phyloP scores from a whole-genome alignment of 1,140 invertebrate species.

The Bombus ignitus region DNA sequence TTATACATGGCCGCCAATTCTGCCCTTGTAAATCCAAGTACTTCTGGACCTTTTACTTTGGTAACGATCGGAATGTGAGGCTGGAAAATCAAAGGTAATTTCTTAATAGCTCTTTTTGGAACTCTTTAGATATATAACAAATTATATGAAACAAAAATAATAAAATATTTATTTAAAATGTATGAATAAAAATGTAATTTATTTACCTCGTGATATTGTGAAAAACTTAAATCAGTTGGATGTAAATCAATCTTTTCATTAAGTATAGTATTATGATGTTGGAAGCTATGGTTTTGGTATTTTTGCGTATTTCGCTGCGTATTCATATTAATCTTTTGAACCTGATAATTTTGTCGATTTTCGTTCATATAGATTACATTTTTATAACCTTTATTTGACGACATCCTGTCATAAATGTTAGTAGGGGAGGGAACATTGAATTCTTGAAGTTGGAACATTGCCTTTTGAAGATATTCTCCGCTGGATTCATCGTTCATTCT shows the following conservation, averaged over 20 bases:
- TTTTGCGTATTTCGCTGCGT: neutral
- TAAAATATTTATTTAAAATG: neutral
- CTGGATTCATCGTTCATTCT: conserved; percentile 62
- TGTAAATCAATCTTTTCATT: conserved; percentile 12
- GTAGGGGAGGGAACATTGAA: conserved; percentile 56
- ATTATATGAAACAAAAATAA: neutral
- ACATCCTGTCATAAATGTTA: conserved; percentile 22
- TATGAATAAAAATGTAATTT: neutral
- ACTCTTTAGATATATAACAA: neutral
- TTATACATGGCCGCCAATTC: conserved; percentile 70
- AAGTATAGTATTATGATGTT: neutral
- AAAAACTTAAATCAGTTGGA: neutral
- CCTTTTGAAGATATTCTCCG: conserved; percentile 71
- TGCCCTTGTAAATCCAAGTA: conserved; percentile 57
- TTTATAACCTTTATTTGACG: conserved; percentile 16
- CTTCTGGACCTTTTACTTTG: conserved; percentile 35
- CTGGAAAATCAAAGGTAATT: conserved; percentile 2
- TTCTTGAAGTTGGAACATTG: conserved; percentile 69
- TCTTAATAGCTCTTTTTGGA: neutral
- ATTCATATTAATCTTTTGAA: conserved; percentile 43
- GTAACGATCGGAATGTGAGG: neutral
- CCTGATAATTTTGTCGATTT: neutral
- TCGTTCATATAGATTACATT: neutral
- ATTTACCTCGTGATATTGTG: conserved; percentile 53
- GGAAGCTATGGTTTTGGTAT: conserved; percentile 8